Evolutionary conservation across 2,797 vertebrate species (phyloP), one percentile per base, ranked within the genome.

Genomic region (Myotis daubentonii): DNA sequence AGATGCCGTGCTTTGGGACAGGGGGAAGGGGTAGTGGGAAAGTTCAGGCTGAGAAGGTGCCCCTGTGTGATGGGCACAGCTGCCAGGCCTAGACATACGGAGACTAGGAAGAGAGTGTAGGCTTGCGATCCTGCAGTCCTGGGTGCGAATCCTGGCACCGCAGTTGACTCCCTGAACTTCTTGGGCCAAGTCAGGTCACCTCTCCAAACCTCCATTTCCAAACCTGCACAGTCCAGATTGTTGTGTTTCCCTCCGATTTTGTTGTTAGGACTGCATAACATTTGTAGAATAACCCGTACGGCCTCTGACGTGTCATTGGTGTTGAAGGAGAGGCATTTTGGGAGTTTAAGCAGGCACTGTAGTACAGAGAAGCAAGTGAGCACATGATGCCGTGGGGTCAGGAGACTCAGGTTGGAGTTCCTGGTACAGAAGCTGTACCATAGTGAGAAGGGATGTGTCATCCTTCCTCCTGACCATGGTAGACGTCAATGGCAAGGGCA

Each of bases 331-430:
- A 0, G 33, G 44, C 23, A 38, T 33, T 60, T 30, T 47, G n/a
- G 36, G 66, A 44, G 68, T 53, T 53, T 83, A 19, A 80, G 65
- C 23, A 47, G 22, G 25, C 57, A 7, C 5, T 53, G 11, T 20
- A 8, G 8, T 33, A 38, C 7, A 75, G 23, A 38, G 60, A 25
- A 57, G 16, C 33, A 30, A 70, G 38, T 25, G n/a, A 33, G 20
- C 4, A 1, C 5, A 2, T 0, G 3, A 11, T 13, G 17, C 4
- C 22, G 8, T 22, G 19, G 70, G 71, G 6, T 33, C 41, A 41
- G 71, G 10, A 5, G 17, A 70, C 36, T 30, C 44, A 72, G 60
- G 25, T 49, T 7, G 2, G 11, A 17, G 49, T 65, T 80, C 36
- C 11, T 2, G 17, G n/a, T 20, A 22, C 36, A 72, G 41, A 87